Percentiles rank a stretch among this genome's conserved stretches.
phyloP scores from a whole-genome alignment of 2,113 vertebrate genomes.

The Microcebus jonahi region DNA sequence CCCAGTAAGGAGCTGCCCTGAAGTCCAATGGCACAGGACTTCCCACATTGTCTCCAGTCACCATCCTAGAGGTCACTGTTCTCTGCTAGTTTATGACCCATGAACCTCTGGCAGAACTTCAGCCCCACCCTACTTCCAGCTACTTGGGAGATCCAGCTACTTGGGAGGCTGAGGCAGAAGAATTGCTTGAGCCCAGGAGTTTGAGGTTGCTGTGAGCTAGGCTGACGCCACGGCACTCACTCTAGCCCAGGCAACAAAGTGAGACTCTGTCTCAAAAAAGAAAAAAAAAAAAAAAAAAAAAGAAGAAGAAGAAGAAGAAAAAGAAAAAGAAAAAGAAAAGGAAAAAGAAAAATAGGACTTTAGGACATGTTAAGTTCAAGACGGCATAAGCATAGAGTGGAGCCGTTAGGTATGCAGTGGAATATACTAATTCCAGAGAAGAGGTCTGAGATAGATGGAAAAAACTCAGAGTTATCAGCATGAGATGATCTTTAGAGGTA shows the following conservation, averaged over 20 bases:
- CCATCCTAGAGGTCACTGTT: neutral
- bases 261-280: too few species aligned
- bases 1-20: neutral
- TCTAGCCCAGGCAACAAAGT: too few species aligned
- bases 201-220: too few species aligned
- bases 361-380: neutral
- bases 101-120: neutral
- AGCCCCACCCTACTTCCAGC: neutral
- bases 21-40: neutral
- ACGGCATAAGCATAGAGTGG: neutral
- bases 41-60: neutral
- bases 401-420: neutral
- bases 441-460: neutral
- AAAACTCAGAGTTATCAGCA: neutral
- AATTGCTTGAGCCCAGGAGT: too few species aligned
- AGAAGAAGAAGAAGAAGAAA: too few species aligned
- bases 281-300: too few species aligned
- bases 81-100: neutral
- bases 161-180: too few species aligned
- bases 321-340: too few species aligned
- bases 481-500: neutral
- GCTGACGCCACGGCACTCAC: too few species aligned
- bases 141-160: too few species aligned
- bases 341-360: neutral
- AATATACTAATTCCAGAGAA: neutral